Conservation (phyloP, 2,113 vertebrate genomes). For the Mustela nigripes region DNA sequence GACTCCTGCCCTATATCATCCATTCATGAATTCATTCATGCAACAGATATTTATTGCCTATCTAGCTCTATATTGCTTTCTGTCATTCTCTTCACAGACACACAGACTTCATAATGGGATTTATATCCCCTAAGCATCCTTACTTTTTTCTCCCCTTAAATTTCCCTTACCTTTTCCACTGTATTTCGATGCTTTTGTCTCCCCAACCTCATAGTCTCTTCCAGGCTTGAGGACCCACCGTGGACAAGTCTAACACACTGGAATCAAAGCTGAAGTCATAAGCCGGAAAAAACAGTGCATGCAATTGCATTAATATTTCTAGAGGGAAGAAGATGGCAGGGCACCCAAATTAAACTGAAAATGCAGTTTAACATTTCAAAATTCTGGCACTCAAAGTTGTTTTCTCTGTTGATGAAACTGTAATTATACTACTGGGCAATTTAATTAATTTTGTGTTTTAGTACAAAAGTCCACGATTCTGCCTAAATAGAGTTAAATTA, state of each 20-base stretch:
- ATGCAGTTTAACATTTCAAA: constrained; percentile 70
- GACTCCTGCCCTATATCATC: background rate
- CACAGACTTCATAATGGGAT: background rate
- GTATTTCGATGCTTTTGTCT: background rate
- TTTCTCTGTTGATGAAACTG: constrained; percentile 70
- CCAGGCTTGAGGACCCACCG: background rate
- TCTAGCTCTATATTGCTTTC: background rate
- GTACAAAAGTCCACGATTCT: constrained; percentile 78
- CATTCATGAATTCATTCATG: constrained; percentile 35
- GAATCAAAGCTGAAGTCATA: background rate
- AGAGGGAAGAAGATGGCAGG: constrained; percentile 8
- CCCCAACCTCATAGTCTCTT: background rate
- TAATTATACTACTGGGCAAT: constrained; percentile 79
- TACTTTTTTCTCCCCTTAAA: background rate
- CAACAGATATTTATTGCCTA: background rate
- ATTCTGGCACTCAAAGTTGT: constrained; percentile 62
- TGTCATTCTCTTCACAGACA: background rate
- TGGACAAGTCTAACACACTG: background rate
- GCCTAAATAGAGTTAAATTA: constrained; percentile 80
- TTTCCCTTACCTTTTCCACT: background rate
- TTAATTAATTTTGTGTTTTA: constrained; percentile 82
- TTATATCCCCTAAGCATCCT: background rate
- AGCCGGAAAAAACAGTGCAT: background rate
- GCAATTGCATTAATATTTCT: constrained; percentile 34
- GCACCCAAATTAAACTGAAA: constrained; percentile 66